phyloP scores from a whole-genome alignment of 2,797 vertebrate species.

The Lithobates sylvaticus region DNA sequence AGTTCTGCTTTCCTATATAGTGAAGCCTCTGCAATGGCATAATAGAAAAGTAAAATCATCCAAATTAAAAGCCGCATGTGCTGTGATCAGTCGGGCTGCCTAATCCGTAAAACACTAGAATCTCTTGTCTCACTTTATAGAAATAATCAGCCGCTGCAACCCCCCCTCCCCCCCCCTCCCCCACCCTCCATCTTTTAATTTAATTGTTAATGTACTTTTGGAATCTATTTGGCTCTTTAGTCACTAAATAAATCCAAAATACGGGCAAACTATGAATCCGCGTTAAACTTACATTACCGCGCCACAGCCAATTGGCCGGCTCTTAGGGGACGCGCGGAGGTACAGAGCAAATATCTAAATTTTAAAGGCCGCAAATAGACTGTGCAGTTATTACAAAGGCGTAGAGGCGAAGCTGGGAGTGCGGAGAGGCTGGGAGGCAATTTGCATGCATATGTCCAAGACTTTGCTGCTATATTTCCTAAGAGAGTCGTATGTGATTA shows the following conservation, averaged over 20 bases:
- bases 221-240: conserved; percentile 40
- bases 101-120: not conserved
- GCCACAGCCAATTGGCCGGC: conserved; percentile 12
- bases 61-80: not conserved
- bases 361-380: conserved; percentile 27
- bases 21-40: no score
- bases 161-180: not conserved
- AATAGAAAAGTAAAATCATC: not conserved
- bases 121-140: not conserved
- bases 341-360: conserved; percentile 26
- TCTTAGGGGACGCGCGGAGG: conserved; percentile 20
- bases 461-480: conserved; percentile 42
- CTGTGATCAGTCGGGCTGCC: not conserved
- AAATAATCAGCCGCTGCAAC: not conserved
- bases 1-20: no score
- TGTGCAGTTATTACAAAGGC: conserved; percentile 22
- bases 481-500: conserved; percentile 43
- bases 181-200: conserved; percentile 38
- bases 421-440: conserved; percentile 23
- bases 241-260: conserved; percentile 53
- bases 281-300: conserved; percentile 47
- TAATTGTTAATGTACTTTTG: conserved; percentile 59
- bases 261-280: conserved; percentile 37
- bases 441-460: conserved; percentile 50
- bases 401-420: conserved; percentile 9